These are phyloP conservation scores for Yoshiicerus persimilis DNA, from an alignment of 1,140 invertebrate genomes.

Conservation along the genomic window DNA sequence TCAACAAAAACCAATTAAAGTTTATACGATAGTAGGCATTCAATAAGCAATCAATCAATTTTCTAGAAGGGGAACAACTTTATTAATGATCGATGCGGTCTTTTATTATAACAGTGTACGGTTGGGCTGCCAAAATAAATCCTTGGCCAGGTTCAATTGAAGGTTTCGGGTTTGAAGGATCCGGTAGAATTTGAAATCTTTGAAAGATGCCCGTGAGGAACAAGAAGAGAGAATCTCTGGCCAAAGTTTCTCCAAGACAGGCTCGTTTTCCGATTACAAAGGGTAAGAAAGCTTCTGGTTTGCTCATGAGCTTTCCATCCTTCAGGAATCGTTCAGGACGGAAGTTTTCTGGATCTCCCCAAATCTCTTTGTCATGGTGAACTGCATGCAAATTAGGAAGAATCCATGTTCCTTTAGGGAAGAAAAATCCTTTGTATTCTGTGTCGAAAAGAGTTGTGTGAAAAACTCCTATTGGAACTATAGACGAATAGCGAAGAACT, in stretches of 20 bases:
- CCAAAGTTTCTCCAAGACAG: constrained; percentile 38
- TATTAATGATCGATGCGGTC: neutral
- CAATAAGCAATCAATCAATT: too few species aligned
- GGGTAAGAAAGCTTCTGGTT: neutral
- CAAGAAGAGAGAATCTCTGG: constrained; percentile 28
- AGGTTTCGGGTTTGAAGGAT: neutral
- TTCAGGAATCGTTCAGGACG: constrained; percentile 57
- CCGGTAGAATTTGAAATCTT: constrained; percentile 22
- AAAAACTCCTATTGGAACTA: constrained; percentile 17
- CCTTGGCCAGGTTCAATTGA: neutral
- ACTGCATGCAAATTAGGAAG: constrained; percentile 55
- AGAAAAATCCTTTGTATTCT: constrained; percentile 50
- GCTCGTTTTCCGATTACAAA: constrained; percentile 29
- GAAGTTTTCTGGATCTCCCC: constrained; percentile 55
- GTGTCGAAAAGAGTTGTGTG: constrained; percentile 39
- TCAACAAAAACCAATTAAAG: too few species aligned
- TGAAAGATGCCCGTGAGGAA: constrained; percentile 30
- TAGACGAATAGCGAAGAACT: constrained; percentile 16
- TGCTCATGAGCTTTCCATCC: neutral
- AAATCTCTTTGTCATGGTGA: constrained; percentile 54
- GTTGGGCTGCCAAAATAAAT: neutral
- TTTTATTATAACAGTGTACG: neutral
- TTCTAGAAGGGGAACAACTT: too few species aligned
- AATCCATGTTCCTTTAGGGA: constrained; percentile 53
- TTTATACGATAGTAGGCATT: too few species aligned